Evolutionary conservation across 2,888 invertebrate species (phyloP).

Genomic region (Tortricodes alternella): DNA sequence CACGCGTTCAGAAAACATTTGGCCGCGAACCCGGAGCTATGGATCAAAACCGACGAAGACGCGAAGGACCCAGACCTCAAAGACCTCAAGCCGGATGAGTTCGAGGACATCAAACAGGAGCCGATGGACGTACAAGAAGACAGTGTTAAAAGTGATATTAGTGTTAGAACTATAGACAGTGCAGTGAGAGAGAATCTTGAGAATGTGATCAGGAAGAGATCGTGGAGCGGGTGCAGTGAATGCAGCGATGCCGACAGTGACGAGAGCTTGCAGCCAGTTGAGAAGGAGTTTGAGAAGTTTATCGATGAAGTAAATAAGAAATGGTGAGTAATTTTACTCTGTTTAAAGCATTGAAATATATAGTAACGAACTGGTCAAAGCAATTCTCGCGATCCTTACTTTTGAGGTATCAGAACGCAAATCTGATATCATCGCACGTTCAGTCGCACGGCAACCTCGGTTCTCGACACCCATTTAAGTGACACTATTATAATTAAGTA

Average conservation of each 20-base stretch:
- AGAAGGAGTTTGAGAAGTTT: slow-evolving; percentile 70
- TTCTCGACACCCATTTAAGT: too few species aligned
- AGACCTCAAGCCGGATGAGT: slow-evolving; percentile 37
- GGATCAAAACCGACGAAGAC: too few species aligned
- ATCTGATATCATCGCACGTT: too few species aligned
- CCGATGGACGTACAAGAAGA: slow-evolving; percentile 38
- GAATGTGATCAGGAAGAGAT: slow-evolving; percentile 56
- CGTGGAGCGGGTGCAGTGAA: slow-evolving; percentile 65
- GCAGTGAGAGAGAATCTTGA: slow-evolving; percentile 50
- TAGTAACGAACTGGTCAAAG: too few species aligned
- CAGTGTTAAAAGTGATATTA: slow-evolving; percentile 66
- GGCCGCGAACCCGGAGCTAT: slow-evolving; percentile 56
- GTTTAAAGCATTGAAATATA: too few species aligned
- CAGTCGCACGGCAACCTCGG: too few species aligned
- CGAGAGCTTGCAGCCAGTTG: slow-evolving; percentile 68
- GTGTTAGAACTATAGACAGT: slow-evolving; percentile 59
- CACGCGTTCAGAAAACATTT: slow-evolving; percentile 69
- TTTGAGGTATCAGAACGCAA: too few species aligned
- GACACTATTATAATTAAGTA: too few species aligned
- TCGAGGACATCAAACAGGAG: slow-evolving; percentile 30
- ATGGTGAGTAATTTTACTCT: slow-evolving; percentile 58
- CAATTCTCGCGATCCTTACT: too few species aligned
- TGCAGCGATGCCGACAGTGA: slow-evolving; percentile 71
- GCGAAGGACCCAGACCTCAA: slow-evolving; percentile 31
- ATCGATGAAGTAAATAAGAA: slow-evolving; percentile 72